These are phyloP conservation scores for Jordanella pulchra DNA, from an alignment of 2,797 vertebrate genomes.

Conservation along the genomic window DNA sequence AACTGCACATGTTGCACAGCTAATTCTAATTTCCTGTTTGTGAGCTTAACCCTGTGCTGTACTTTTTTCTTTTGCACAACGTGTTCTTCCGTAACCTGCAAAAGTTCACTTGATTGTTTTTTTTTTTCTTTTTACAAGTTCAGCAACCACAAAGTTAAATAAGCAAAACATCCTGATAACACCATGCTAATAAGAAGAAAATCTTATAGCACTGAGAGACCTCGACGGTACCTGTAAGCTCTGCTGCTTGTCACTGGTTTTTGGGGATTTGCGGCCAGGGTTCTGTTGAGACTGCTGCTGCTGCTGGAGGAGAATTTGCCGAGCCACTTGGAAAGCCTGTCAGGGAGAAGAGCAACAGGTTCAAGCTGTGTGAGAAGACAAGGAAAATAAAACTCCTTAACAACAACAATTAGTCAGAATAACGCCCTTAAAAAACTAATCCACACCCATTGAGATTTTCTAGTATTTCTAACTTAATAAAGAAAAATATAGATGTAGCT, in stretches of 20 bases:
- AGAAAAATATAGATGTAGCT: no score
- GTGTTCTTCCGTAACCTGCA: slow-evolving; percentile 58
- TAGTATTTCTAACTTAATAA: no score
- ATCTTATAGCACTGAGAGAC: slow-evolving; percentile 15
- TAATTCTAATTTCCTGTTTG: slow-evolving; percentile 82
- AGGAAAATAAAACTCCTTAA: no score
- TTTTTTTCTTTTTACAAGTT: slow-evolving; percentile 17
- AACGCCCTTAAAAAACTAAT: no score
- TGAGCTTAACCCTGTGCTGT: slow-evolving; percentile 59
- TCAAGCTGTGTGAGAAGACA: slow-evolving; percentile 18
- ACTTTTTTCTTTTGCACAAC: slow-evolving; percentile 57
- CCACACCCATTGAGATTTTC: no score
- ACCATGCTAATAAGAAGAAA: slow-evolving; percentile 17
- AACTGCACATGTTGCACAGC: slow-evolving; percentile 65
- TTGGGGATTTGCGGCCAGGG: slow-evolving; percentile 88
- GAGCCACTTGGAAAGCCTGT: slow-evolving; percentile 94
- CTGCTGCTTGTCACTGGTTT: slow-evolving; percentile 91
- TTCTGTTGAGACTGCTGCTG: slow-evolving; percentile 84
- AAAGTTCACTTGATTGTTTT: slow-evolving; percentile 38
- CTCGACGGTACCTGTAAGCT: slow-evolving; percentile 85
- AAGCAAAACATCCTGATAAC: slow-evolving; percentile 18
- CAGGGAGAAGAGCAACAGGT: slow-evolving; percentile 42
- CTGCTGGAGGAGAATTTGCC: slow-evolving; percentile 90
- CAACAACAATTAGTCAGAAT: no score
- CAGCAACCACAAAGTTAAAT: slow-evolving; percentile 50